A percentile compares a stretch with the other conserved stretches of the same genome.
Evolutionary conservation across 2,888 invertebrate genomes (phyloP).

Genomic region (Hydriomena furcata): DNA sequence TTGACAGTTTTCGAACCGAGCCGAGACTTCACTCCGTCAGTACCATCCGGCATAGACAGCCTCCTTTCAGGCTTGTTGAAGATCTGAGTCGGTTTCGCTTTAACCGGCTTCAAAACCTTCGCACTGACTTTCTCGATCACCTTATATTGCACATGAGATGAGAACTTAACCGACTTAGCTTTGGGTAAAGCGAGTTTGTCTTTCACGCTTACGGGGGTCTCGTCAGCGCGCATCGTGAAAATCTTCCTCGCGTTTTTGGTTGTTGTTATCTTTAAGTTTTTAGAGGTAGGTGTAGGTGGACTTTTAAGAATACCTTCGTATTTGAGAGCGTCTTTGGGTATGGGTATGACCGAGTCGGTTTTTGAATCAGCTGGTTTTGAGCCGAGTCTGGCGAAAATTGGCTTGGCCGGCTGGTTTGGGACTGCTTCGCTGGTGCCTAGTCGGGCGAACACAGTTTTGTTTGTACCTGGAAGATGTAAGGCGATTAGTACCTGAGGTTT

Average conservation of each 20-base stretch:
- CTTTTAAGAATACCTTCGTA: slow-evolving; percentile 76
- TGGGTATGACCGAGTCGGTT: slow-evolving; percentile 55
- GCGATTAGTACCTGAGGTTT: neutral
- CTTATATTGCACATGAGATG: slow-evolving; percentile 70
- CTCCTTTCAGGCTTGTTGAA: slow-evolving; percentile 76
- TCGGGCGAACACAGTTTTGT: slow-evolving; percentile 70
- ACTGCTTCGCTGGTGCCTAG: slow-evolving; percentile 60
- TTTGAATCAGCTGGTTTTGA: slow-evolving; percentile 50
- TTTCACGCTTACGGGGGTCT: slow-evolving; percentile 67
- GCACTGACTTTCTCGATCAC: slow-evolving; percentile 59
- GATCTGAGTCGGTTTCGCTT: slow-evolving; percentile 46
- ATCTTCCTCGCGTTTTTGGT: slow-evolving; percentile 61
- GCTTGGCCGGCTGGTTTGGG: slow-evolving; percentile 50
- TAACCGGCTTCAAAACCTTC: slow-evolving; percentile 37
- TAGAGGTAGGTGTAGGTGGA: slow-evolving; percentile 33
- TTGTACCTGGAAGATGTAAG: slow-evolving; percentile 40
- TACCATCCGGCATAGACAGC: slow-evolving; percentile 64
- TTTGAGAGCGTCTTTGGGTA: slow-evolving; percentile 68
- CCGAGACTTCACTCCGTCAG: slow-evolving; percentile 58
- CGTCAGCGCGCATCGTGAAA: slow-evolving; percentile 77
- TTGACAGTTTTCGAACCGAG: slow-evolving; percentile 59
- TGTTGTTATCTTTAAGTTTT: slow-evolving; percentile 64
- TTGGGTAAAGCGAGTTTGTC: slow-evolving; percentile 66
- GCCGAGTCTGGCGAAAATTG: slow-evolving; percentile 69
- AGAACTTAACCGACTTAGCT: slow-evolving; percentile 75